A percentile compares a stretch with the other conserved stretches of the same genome.
Conservation (phyloP, 2,797 vertebrate genomes). For the Pangasius sanitwongsei region DNA sequence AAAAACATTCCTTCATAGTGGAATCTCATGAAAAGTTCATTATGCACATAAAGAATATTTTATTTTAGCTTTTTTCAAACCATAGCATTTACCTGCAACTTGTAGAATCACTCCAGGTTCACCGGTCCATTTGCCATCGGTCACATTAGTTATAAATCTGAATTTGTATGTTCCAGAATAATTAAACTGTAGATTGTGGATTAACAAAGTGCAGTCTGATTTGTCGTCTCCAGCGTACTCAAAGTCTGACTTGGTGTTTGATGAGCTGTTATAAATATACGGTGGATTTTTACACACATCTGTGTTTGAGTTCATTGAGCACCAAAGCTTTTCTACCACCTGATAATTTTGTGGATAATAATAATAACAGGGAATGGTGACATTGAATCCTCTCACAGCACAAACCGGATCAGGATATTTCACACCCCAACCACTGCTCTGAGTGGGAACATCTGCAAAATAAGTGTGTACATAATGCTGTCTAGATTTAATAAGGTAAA, state of each 20-base stretch:
- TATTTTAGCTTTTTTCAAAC: neutral
- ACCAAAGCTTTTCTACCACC: conserved; percentile 11
- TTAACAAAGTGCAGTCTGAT: no score
- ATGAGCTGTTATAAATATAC: conserved; percentile 26
- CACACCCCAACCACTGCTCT: neutral
- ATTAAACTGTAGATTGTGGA: no score
- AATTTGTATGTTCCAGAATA: no score
- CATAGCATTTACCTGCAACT: conserved; percentile 15
- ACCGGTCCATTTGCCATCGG: no score
- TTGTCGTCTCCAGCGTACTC: no score
- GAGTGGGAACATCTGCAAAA: conserved; percentile 6
- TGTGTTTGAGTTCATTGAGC: neutral
- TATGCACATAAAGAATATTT: neutral
- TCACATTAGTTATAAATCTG: no score
- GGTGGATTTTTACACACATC: accelerated
- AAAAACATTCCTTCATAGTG: neutral
- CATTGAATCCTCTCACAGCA: conserved; percentile 35
- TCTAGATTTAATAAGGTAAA: neutral
- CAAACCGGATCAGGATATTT: neutral
- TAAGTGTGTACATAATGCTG: neutral
- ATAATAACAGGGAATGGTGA: conserved; percentile 36
- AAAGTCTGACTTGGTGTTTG: no score
- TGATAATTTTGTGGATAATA: neutral
- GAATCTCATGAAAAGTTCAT: neutral
- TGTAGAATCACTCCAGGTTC: no score